A percentile compares a stretch with the other conserved stretches of the same genome.
Conservation (phyloP, 2,113 vertebrate genomes). For the Cinclus cinclus region DNA sequence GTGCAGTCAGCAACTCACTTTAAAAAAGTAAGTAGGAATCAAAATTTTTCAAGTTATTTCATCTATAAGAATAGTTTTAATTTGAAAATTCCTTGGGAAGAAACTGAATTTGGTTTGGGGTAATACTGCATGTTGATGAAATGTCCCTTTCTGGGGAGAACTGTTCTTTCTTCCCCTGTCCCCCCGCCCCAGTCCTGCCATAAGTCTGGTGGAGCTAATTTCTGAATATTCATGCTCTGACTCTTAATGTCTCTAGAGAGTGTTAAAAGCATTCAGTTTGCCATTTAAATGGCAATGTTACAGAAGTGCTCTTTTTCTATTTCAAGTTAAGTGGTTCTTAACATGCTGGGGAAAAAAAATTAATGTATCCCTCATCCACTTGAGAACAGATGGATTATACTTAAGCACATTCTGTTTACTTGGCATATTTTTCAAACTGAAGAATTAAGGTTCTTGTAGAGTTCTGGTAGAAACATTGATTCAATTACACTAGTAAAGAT, state of each 20-base stretch:
- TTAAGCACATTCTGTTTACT: not conserved
- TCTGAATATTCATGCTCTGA: not conserved
- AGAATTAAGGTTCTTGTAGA: not conserved
- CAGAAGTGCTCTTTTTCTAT: not conserved
- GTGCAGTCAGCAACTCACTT: constrained; percentile 98
- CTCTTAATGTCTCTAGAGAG: not conserved
- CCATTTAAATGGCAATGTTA: not conserved
- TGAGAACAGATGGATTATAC: not conserved
- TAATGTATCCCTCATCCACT: not conserved
- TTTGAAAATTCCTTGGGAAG: not conserved
- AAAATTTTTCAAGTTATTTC: not conserved
- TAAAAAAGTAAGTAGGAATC: constrained; percentile 80
- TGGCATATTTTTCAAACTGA: not conserved
- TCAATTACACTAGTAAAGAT: not conserved
- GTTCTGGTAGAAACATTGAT: not conserved
- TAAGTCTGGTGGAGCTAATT: not conserved
- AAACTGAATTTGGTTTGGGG: not conserved
- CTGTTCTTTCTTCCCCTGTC: not conserved
- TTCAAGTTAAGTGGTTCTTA: not conserved
- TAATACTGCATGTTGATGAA: not conserved
- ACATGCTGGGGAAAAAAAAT: not conserved
- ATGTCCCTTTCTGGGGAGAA: not conserved
- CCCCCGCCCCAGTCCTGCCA: fast-evolving
- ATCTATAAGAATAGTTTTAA: not conserved
- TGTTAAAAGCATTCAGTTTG: not conserved